Evolutionary conservation across 2,113 vertebrate species (phyloP), one percentile per base, ranked within the genome.

Genomic region (Zapus hudsonius): DNA sequence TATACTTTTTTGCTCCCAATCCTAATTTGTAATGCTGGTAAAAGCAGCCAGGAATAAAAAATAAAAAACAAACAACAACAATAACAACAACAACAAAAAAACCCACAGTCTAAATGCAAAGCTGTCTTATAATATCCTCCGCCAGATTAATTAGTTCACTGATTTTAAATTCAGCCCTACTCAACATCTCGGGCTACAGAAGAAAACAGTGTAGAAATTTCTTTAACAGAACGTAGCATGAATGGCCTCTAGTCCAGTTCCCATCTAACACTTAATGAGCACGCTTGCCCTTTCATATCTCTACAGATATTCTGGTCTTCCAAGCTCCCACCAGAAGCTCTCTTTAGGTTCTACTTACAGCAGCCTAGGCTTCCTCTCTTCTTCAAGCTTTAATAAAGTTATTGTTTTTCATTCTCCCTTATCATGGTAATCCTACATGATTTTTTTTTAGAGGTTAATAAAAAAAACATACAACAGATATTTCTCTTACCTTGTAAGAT

Each of bases 401-500:
- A 15, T 33, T 81, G 36, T 31, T 87, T 86, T 55, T 93, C 64
- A 84, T 9, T 57, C 38, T 69, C 88, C 12, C 38, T 82, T 89
- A 92, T 81, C 16, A 61, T 27, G 13, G 47, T 66, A 87, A 96
- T 84, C 8, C 12, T 29, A 52, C 20, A 69, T 79, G 59, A 47
- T 1, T 74, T 91, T 93, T 38, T 27, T 88, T 94, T 40, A 93
- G 64, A 95, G 33, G 57, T n/a, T 73, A 40, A 94, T 79, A 38
- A 74, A 59, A 40, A 61, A 59, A 20, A 20, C 13, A 3, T 78
- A 0, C 0, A 93, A 47, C n/a, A 47, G 84, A 86, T 36, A 82
- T 82, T n/a, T 59, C 69, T 22, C 95, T 98, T 98, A 99, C 99
- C 99, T 99, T 99, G 90, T 99, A 99, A 16, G 99, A 99, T 25